Conservation (phyloP, 2,888 invertebrate genomes). For the Acanthopleura granulata region DNA sequence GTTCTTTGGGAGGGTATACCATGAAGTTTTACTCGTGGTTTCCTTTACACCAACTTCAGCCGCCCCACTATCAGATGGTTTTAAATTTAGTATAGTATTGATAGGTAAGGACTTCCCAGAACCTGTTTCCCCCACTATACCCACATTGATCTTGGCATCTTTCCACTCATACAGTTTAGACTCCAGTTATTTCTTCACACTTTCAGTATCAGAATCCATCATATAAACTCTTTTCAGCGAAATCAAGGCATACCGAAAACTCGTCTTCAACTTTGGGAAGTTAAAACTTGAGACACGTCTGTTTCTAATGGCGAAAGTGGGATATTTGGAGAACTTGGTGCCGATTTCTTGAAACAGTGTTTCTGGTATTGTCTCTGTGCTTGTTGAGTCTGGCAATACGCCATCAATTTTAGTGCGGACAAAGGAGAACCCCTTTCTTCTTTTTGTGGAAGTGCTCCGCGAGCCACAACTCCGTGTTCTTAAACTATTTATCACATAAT, state of each 20-base stretch:
- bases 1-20: constrained; percentile 28
- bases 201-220: too few relatives aligned
- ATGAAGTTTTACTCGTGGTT: constrained; percentile 19
- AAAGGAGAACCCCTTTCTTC: constrained; percentile 24
- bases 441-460: constrained; percentile 22
- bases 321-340: too few relatives aligned
- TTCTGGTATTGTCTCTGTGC: background rate
- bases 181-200: background rate
- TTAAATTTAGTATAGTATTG: constrained; percentile 26
- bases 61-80: constrained; percentile 24
- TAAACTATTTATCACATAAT: constrained; percentile 29
- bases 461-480: constrained; percentile 31
- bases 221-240: too few relatives aligned
- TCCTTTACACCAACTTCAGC: constrained; percentile 29
- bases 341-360: too few relatives aligned
- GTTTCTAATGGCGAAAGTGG: too few relatives aligned
- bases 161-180: constrained; percentile 25
- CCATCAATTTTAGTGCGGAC: constrained; percentile 28
- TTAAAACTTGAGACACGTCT: too few relatives aligned
- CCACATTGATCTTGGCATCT: constrained; percentile 22
- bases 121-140: constrained; percentile 26
- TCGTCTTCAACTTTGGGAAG: too few relatives aligned
- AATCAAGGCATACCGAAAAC: too few relatives aligned
- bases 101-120: constrained; percentile 33
- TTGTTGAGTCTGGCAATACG: constrained; percentile 17